Percentiles rank a stretch among this genome's conserved stretches.
phyloP scores from a whole-genome alignment of 2,888 invertebrate species.

The Mesodorylaimus sp. region DNA sequence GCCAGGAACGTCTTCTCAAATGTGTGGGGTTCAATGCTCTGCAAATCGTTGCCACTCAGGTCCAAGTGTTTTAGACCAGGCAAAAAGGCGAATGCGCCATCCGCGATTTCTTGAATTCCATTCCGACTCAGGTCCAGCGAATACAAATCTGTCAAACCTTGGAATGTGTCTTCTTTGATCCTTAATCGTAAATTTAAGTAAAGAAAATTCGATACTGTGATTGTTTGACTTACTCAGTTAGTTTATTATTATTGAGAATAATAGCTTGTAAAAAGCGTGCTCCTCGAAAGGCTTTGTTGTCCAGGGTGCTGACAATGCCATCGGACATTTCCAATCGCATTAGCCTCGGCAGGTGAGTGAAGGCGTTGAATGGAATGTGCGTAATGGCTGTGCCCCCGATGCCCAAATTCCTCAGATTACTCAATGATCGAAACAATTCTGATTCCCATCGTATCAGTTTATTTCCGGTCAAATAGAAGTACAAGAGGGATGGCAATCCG shows the following conservation, averaged over 20 bases:
- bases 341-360: slow-evolving; percentile 23
- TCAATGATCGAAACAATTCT: slow-evolving; percentile 20
- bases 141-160: not conserved
- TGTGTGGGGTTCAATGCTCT: not conserved
- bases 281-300: slow-evolving; percentile 26
- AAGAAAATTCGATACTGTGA: not conserved
- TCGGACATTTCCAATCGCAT: slow-evolving; percentile 29
- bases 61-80: not conserved
- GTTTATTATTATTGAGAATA: slow-evolving; percentile 28
- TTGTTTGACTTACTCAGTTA: slow-evolving; percentile 10
- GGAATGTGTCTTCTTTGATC: not conserved
- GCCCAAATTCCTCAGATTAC: slow-evolving; percentile 12
- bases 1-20: not conserved
- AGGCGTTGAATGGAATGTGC: slow-evolving; percentile 26
- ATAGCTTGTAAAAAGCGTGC: slow-evolving; percentile 26
- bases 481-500: slow-evolving; percentile 26
- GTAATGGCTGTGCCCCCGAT: slow-evolving; percentile 29
- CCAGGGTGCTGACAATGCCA: slow-evolving; percentile 26
- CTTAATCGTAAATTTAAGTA: not conserved
- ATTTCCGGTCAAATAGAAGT: slow-evolving; percentile 28
- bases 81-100: not conserved
- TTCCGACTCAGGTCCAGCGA: not conserved
- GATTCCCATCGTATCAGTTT: slow-evolving; percentile 26
- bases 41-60: not conserved
- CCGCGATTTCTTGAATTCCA: not conserved